These are phyloP conservation scores for Thunnus thynnus DNA, from an alignment of 2,113 vertebrate genomes.

Conservation along the genomic window DNA sequence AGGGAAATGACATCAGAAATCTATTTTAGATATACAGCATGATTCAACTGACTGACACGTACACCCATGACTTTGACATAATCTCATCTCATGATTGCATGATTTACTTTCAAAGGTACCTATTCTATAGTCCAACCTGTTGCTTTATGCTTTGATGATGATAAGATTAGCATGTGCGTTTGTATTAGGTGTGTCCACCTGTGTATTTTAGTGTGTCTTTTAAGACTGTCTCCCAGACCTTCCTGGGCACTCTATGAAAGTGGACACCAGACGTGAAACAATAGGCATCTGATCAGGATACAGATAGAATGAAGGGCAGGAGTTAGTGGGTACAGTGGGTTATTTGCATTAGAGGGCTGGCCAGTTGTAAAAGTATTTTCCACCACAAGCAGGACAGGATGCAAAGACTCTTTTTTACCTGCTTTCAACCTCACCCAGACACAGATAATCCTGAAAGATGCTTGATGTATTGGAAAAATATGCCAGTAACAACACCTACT, in stretches of 20 bases:
- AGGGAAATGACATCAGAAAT: conserved; percentile 14
- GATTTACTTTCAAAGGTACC: conserved; percentile 2
- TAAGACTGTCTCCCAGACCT: conserved; percentile 27
- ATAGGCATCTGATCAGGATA: conserved; percentile 55
- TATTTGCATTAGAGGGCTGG: conserved; percentile 33
- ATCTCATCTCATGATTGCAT: not conserved
- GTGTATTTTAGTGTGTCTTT: not conserved
- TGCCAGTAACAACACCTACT: not conserved
- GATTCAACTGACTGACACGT: conserved; percentile 1
- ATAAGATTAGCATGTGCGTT: conserved; percentile 10
- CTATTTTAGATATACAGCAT: not conserved
- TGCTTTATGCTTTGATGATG: conserved; percentile 34
- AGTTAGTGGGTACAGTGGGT: conserved; percentile 35
- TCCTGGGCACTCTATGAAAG: conserved; percentile 57
- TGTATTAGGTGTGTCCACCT: conserved; percentile 28
- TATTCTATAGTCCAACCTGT: conserved; percentile 11
- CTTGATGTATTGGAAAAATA: not conserved
- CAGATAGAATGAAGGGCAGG: conserved; percentile 47
- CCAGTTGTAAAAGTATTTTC: conserved; percentile 22
- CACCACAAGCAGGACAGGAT: conserved; percentile 1
- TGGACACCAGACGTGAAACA: conserved; percentile 58
- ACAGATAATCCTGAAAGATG: not conserved
- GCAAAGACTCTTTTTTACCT: too few species aligned
- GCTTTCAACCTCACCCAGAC: not conserved
- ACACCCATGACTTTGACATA: not conserved